Conservation (phyloP, 1,140 invertebrate species). For the Amyelois transitella region DNA sequence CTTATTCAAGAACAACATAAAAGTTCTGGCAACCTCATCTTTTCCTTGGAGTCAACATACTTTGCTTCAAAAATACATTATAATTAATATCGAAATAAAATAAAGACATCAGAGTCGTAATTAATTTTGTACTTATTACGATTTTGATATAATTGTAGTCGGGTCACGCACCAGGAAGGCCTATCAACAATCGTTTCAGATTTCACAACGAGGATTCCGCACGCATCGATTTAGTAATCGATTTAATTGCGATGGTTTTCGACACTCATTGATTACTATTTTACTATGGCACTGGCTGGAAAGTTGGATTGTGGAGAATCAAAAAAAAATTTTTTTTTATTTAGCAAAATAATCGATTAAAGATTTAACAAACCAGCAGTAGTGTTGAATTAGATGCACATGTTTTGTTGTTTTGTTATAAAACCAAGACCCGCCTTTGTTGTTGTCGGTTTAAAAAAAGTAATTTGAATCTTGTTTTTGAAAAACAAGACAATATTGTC, state of each 20-base stretch:
- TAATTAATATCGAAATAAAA: neutral
- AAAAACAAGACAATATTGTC: too few relatives aligned
- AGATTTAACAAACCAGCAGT: neutral
- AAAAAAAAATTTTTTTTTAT: neutral
- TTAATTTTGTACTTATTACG: neutral
- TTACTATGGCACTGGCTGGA: neutral
- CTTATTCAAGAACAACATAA: too few relatives aligned
- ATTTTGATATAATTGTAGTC: neutral
- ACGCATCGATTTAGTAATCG: constrained; percentile 5
- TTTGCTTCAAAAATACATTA: too few relatives aligned
- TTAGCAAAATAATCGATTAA: neutral
- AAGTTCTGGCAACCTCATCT: too few relatives aligned
- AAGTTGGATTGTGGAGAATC: neutral
- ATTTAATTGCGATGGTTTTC: constrained; percentile 1
- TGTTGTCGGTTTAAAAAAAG: too few relatives aligned
- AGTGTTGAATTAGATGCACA: neutral
- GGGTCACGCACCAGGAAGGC: constrained; percentile 2
- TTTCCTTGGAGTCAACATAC: too few relatives aligned
- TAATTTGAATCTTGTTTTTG: too few relatives aligned
- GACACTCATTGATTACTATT: neutral
- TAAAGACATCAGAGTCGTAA: neutral
- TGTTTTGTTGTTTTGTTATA: too few relatives aligned
- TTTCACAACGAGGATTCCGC: constrained; percentile 24
- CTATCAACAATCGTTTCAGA: neutral
- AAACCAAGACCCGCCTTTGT: too few relatives aligned